Evolutionary conservation across 2,888 invertebrate genomes (phyloP), one percentile per base, ranked within the genome.

Genomic region (Sericinus montela): DNA sequence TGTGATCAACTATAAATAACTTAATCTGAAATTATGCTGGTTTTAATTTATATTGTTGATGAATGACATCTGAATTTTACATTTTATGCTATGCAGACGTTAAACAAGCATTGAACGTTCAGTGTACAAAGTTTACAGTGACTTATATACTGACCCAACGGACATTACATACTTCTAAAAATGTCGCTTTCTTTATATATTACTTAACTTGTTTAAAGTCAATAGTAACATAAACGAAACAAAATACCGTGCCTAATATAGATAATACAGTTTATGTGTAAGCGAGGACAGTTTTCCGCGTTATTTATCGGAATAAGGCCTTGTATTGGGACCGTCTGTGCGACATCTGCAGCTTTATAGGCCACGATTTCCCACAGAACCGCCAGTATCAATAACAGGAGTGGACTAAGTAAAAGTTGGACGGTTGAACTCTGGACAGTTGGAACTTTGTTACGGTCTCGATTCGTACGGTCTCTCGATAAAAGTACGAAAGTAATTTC

Each of bases 401-500:
- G 68, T 63, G 67, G 67, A 69, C 67, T 69, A 69, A 59, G 69
- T 65, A 67, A 63, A 79, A 80, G 72, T 81, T 78, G 60, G 66
- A 65, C 67, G 67, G 59, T 42, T 41, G 52, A 53, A 51, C 56
- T 56, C 52, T 68, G 77, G 82, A 74, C 80, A 76, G 71, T 69
- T 49, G 57, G 63, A 81, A 82, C 76, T 82, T 83, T 72, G 70
- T 70, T 75, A 39, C 67, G 68, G 59, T 55, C 61, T 63, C 61
- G 69, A 57, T 59, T 59, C 61, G 61, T 60, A 59, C 67, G 75
- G 71, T 80, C 78, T 77, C 76, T 80, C 80, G 80, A 81, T 81
- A 83, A 79, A 80, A 81, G 68, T 83, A 73, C 54, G 55, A 66
- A 79, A 80, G 77, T 78, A 77, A 80, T 81, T 79, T 71, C 60